Evolutionary conservation across 2,113 vertebrate genomes (phyloP).

Genomic region (Austrofundulus limnaeus): DNA sequence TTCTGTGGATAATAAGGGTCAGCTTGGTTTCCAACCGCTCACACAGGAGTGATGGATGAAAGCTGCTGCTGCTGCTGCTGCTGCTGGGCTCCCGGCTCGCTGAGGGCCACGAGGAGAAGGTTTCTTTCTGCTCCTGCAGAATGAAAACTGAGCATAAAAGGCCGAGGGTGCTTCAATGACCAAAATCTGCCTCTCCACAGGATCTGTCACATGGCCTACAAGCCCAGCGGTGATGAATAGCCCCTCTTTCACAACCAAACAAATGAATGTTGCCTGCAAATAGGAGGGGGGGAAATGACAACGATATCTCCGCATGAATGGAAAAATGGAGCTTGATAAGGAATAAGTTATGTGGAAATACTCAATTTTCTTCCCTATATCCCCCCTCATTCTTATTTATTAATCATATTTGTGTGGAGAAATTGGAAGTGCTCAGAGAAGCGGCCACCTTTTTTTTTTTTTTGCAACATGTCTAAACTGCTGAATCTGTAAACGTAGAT

Average conservation of each 20-base stretch:
- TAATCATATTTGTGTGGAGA: slow-evolving; percentile 22
- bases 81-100: slow-evolving; percentile 10
- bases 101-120: slow-evolving; percentile 29
- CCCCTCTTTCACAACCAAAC: slow-evolving; percentile 51
- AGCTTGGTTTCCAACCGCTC: slow-evolving; percentile 8
- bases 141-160: slow-evolving; percentile 37
- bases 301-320: slow-evolving; percentile 3
- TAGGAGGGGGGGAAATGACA: slow-evolving; percentile 25
- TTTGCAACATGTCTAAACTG: neutral
- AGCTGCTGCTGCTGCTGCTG: slow-evolving; percentile 6
- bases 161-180: slow-evolving; percentile 49
- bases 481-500: neutral
- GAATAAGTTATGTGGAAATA: slow-evolving; percentile 22
- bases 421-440: slow-evolving; percentile 7
- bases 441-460: slow-evolving; percentile 4
- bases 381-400: slow-evolving; percentile 35
- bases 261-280: slow-evolving; percentile 32
- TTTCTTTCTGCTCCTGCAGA: slow-evolving; percentile 25
- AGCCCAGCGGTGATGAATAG: slow-evolving; percentile 60
- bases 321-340: slow-evolving; percentile 24
- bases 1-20: slow-evolving; percentile 46
- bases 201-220: slow-evolving; percentile 48
- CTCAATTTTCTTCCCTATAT: slow-evolving; percentile 8
- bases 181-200: slow-evolving; percentile 36
- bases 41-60: slow-evolving; percentile 24